A percentile compares a stretch with the other conserved stretches of the same genome.
Conservation (phyloP, 2,888 invertebrate species). For the Hermodice carunculata region DNA sequence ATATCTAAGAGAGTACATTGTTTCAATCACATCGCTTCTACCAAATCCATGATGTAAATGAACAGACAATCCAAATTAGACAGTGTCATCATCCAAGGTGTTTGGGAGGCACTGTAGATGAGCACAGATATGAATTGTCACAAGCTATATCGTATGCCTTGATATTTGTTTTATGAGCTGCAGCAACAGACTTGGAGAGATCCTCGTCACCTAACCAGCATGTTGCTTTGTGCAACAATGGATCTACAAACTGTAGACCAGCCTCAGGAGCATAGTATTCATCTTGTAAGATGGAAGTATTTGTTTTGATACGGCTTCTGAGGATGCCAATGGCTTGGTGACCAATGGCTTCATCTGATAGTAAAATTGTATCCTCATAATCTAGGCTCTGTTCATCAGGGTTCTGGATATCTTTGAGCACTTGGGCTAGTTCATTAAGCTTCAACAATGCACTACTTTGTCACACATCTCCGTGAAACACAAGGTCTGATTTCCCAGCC, state of each 20-base stretch:
- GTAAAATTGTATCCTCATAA: no score
- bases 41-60: slow-evolving; percentile 5
- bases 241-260: slow-evolving; percentile 1
- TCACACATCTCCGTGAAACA: neutral
- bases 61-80: slow-evolving; percentile 7
- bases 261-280: no score
- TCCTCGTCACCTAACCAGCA: slow-evolving; percentile 2
- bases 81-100: no score
- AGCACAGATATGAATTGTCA: neutral
- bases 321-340: slow-evolving; percentile 9
- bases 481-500: neutral
- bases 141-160: neutral
- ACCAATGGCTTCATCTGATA: neutral
- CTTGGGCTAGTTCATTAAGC: neutral
- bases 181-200: neutral
- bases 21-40: slow-evolving; percentile 2
- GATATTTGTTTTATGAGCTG: neutral
- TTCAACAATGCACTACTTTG: no score
- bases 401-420: no score
- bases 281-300: no score
- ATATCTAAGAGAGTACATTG: slow-evolving; percentile 1
- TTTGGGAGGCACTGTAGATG: neutral
- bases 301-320: neutral
- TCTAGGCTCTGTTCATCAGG: no score
- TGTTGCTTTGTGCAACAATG: neutral